Evolutionary conservation across 2,113 vertebrate species (phyloP).

Genomic region (Cynoglossus semilaevis): DNA sequence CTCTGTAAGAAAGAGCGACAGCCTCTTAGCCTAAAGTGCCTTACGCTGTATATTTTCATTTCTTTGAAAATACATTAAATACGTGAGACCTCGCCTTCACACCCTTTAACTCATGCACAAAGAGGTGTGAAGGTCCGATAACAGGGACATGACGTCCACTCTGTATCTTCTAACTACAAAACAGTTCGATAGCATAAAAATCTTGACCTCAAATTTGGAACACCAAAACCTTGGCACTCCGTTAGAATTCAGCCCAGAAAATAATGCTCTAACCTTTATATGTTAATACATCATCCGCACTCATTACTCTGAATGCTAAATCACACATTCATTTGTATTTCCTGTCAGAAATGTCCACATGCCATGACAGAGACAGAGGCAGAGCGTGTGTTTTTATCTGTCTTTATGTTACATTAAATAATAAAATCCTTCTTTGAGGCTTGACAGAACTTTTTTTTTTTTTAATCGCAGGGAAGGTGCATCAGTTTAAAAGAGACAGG

Average conservation of each 20-base stretch:
- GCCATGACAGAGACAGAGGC: not conserved
- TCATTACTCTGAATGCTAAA: not conserved
- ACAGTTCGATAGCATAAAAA: not conserved
- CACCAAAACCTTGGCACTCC: too few relatives aligned
- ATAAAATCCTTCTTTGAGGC: too few relatives aligned
- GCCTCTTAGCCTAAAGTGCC: too few relatives aligned
- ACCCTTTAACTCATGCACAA: not conserved
- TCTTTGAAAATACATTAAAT: not conserved
- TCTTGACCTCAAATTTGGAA: not conserved
- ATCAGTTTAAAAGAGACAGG: too few relatives aligned
- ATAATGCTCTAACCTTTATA: not conserved
- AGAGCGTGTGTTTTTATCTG: not conserved
- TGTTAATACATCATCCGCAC: not conserved
- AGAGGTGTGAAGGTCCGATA: not conserved
- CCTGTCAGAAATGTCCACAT: not conserved
- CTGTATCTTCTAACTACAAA: not conserved
- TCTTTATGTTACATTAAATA: too few relatives aligned
- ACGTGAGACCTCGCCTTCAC: not conserved
- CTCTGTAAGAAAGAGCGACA: slow-evolving; percentile 67
- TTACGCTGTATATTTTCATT: too few relatives aligned
- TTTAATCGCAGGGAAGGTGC: too few relatives aligned
- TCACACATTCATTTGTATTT: not conserved
- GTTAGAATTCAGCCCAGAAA: not conserved
- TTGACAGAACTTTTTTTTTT: too few relatives aligned
- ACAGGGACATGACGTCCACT: not conserved